A percentile compares a stretch with the other conserved stretches of the same genome.
Evolutionary conservation across 2,888 invertebrate genomes (phyloP).

Genomic region (Polia nebulosa): DNA sequence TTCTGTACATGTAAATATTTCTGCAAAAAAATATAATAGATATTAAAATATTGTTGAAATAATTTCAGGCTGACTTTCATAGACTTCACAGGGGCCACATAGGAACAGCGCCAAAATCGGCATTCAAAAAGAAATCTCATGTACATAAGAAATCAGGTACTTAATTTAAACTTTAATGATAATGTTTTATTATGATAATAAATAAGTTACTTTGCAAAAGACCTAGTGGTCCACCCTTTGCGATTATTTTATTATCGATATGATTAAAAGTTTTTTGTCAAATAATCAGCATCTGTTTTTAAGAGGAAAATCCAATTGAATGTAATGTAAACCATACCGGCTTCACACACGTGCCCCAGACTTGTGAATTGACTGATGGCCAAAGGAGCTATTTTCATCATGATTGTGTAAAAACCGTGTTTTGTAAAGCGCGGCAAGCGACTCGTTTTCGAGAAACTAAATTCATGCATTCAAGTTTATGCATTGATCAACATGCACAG

Average conservation of each 20-base stretch:
- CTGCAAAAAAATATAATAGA: background rate
- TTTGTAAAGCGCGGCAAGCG: background rate
- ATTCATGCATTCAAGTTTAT: background rate
- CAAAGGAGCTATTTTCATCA: conserved; percentile 27
- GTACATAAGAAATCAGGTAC: conserved; percentile 91
- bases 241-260: background rate
- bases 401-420: conserved; percentile 11
- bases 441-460: background rate
- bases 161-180: background rate
- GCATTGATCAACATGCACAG: background rate
- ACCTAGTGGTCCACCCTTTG: too few species aligned
- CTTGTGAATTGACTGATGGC: background rate
- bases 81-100: conserved; percentile 95
- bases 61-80: conserved; percentile 93
- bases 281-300: background rate
- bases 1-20: background rate
- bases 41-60: conserved; percentile 13
- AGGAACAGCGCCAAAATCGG: conserved; percentile 93
- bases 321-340: conserved; percentile 5
- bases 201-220: too few species aligned
- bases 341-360: conserved; percentile 3
- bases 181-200: too few species aligned
- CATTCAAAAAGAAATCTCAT: conserved; percentile 78
- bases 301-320: background rate
- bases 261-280: background rate